These are phyloP conservation scores for Mactromeris polynyma DNA, from an alignment of 2,888 invertebrate species.

Conservation along the genomic window DNA sequence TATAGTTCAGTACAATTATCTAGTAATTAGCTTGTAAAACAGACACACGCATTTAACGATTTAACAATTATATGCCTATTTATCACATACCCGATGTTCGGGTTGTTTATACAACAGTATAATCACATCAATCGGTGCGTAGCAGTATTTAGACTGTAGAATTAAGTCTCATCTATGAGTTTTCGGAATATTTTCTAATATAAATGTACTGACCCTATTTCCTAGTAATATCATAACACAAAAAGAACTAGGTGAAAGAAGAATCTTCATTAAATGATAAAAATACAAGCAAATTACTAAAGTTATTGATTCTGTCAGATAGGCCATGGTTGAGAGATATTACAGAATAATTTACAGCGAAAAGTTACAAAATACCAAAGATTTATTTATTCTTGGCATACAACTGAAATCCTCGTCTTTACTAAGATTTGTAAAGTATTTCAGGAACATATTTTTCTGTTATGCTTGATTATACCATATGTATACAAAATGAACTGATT, in stretches of 20 bases:
- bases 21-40: too few species aligned
- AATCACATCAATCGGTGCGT: too few species aligned
- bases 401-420: neutral
- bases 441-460: neutral
- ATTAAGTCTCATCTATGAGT: too few species aligned
- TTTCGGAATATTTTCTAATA: too few species aligned
- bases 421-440: neutral
- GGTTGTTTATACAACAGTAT: too few species aligned
- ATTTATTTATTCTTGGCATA: neutral
- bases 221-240: too few species aligned
- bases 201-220: too few species aligned
- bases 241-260: neutral
- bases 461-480: neutral
- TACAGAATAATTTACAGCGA: neutral
- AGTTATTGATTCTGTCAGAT: conserved; percentile 9
- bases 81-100: too few species aligned
- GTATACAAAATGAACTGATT: neutral
- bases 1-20: too few species aligned
- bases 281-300: neutral
- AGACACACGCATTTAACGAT: too few species aligned
- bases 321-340: neutral
- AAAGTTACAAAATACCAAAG: neutral
- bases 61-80: too few species aligned
- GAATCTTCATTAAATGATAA: neutral
- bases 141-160: too few species aligned